phyloP scores from a whole-genome alignment of 30 jellyfish, hydroid and myxozoan species.

The Mastigias papua region DNA sequence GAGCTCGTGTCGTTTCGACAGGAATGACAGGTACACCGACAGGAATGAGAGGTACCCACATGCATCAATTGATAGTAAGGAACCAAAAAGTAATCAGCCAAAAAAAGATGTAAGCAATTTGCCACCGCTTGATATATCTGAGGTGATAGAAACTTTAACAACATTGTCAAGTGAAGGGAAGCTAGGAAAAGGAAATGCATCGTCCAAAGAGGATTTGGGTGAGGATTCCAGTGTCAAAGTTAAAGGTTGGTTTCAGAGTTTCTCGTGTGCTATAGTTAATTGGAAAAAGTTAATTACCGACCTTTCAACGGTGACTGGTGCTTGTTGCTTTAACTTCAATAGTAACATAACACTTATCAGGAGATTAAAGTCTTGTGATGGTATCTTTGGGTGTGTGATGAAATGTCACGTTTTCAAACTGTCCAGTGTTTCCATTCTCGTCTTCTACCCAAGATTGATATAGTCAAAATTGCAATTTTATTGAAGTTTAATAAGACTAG shows the following conservation, averaged over 20 bases:
- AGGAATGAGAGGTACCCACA: constrained; percentile 24
- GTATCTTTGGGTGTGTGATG: too few species aligned
- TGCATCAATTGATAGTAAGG: constrained; percentile 25
- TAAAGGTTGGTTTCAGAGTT: constrained; percentile 54
- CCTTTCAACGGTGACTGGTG: not conserved
- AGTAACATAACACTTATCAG: too few species aligned
- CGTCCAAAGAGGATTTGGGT: constrained; percentile 57
- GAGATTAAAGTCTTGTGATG: too few species aligned
- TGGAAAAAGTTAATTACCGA: too few species aligned
- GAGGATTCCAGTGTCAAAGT: constrained; percentile 47
- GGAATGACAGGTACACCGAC: constrained; percentile 22
- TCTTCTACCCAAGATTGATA: too few species aligned
- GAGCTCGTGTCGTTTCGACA: constrained; percentile 75
- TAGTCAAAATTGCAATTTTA: too few species aligned
- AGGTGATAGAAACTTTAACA: constrained; percentile 86
- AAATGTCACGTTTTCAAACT: too few species aligned
- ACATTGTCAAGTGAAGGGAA: constrained; percentile 81
- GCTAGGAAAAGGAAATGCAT: constrained; percentile 58
- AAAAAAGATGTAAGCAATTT: constrained; percentile 65
- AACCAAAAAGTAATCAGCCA: constrained; percentile 21
- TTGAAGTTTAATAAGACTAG: too few species aligned
- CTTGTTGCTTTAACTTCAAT: too few species aligned
- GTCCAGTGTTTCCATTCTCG: too few species aligned
- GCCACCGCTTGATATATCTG: constrained; percentile 90
- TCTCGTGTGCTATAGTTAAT: too few species aligned